Evolutionary conservation across 2,888 invertebrate genomes (phyloP), one percentile per base, ranked within the genome.

Genomic region (Nomada fabriciana): DNA sequence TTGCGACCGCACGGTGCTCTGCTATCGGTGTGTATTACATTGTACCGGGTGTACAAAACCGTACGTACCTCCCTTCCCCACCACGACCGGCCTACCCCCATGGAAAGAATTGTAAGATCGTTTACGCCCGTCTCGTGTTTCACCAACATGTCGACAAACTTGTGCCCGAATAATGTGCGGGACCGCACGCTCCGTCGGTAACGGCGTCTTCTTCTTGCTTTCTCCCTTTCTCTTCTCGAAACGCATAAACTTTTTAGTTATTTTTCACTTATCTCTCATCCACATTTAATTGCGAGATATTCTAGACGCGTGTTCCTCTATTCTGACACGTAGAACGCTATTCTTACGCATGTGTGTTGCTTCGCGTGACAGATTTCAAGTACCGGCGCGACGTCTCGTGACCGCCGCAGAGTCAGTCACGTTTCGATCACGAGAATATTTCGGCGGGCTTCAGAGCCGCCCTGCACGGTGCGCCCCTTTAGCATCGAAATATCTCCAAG

Each of bases 51-150:
- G 80, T 68, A 76, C 70, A 47, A 55, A 71, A 76, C 69, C 67
- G 59, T 79, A 59, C 36, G 15, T 60, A 52, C 15, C 36, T 63
- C 64, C 23, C 71, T 43, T 15, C 52, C 23, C 50, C 55, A 7
- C 10, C 42, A 52, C 20, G 5, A 15, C 15, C 11, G 18, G 11
- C 18, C 23, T 23, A 23, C 36, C 72, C n/a, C 25, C n/a, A 20
- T 55, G 23, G 42, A 69, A 60, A 83, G 59, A 74, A 42, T 73
- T 53, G 60, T 42, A 20, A 50, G 70, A 67, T 78, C 78, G 80
- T 85, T 85, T 73, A 83, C 76, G 76, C 74, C 73, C 78, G 83
- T 86, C 81, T 87, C 70, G 79, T 74, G 78, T 84, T 82, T 80
- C 82, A 61, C 15, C 60, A n/a, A 60, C 64, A 36, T 36, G 36